Evolutionary conservation across 2,797 vertebrate genomes (phyloP), one percentile per base, ranked within the genome.

Genomic region (Anabacerthia variegaticeps): DNA sequence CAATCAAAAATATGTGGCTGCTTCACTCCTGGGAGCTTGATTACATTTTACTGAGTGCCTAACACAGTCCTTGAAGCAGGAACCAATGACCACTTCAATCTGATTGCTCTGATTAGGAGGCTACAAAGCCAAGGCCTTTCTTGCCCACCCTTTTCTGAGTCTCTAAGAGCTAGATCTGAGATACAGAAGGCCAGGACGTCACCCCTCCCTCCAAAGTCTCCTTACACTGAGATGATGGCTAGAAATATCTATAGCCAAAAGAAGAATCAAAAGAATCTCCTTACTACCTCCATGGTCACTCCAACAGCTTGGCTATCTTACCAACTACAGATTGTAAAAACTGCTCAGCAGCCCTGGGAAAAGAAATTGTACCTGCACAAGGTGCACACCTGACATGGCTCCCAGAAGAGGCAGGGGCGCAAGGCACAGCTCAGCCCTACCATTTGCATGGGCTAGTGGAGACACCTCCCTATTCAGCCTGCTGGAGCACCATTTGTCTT

Each of bases 341-440:
- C 11, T 1, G 0, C 39, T 43, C 43, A 26, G 20, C 37, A 72
- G 22, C 32, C 46, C 48, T 19, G 7, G 3, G 3, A 68, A 72
- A 4, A 44, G 49, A 44, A 55, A n/a, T 10, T 34, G 16, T 27
- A 39, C 28, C 81, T 82, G 51, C 27, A 6, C 3, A 1, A 12
- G 0, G 0, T 10, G 26, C 32, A 62, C 3, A 34, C 19, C 37
- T 24, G 30, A 17, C 1, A 2, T 9, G 12, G 32, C 51, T 76
- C 30, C 44, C 41, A 85, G 30, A 19, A 87, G 28, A 44, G 36
- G 26, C 44, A 61, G 32, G 9, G 3, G 15, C 7, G 8, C 1
- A 9, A 73, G 43, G 51, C 51, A 82, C 34, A 85, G 49, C 54
- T 65, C 43, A 79, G 62, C 44, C 23, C 36, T 12, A 5, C 37